Percentiles rank a stretch among this genome's conserved stretches.
These are phyloP conservation scores for Platyura marginata DNA, from an alignment of 1,140 invertebrate species.

Conservation along the genomic window DNA sequence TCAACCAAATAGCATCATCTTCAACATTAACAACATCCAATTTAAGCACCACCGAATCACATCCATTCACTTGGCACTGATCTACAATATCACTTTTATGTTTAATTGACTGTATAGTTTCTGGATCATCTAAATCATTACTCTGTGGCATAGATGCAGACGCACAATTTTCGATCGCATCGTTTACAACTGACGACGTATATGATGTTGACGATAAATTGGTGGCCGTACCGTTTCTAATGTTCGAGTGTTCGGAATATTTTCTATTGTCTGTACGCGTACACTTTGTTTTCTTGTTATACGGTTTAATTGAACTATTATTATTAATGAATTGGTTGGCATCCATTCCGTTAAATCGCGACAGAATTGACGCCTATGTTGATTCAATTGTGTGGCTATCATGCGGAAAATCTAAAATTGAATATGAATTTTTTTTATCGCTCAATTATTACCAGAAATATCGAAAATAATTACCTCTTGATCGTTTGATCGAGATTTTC, in stretches of 20 bases:
- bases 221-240: no score
- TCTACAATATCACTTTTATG: neutral
- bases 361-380: constrained; percentile 3
- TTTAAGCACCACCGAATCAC: neutral
- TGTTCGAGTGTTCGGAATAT: neutral
- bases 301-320: constrained; percentile 2
- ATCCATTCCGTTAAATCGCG: constrained; percentile 5
- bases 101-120: neutral
- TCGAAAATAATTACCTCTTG: neutral
- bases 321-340: neutral
- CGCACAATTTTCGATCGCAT: neutral
- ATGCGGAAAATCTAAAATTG: constrained; percentile 5
- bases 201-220: no score
- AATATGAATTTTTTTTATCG: neutral
- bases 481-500: neutral
- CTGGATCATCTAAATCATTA: neutral
- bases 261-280: neutral
- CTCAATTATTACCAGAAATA: neutral
- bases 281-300: no score
- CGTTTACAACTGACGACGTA: neutral
- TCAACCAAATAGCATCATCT: neutral
- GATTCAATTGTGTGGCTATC: constrained; percentile 4
- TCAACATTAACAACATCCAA: neutral
- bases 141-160: neutral
- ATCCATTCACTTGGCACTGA: neutral